Evolutionary conservation across 2,113 vertebrate species (phyloP).

Genomic region (Rhinogobius similis): DNA sequence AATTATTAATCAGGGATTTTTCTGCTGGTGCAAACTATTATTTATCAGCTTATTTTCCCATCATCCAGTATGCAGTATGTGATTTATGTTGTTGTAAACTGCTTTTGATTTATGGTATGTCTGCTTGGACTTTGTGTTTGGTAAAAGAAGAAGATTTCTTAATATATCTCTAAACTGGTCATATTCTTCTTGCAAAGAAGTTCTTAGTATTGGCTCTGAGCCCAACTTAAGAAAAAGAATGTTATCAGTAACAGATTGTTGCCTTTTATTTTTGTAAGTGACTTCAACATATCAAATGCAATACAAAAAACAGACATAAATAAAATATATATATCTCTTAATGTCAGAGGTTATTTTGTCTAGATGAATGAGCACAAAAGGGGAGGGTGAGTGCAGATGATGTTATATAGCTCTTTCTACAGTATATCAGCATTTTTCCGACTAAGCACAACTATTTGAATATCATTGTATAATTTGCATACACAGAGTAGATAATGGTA

Average conservation of each 20-base stretch:
- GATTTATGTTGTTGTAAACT: conserved; percentile 7
- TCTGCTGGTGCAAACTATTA: neutral
- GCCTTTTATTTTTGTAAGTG: neutral
- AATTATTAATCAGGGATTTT: conserved; percentile 3
- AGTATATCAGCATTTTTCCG: too few species aligned
- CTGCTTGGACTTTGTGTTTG: neutral
- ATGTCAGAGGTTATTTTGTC: neutral
- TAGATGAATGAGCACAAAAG: neutral
- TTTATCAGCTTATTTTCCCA: neutral
- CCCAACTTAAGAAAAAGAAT: conserved; percentile 32
- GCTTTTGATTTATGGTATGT: neutral
- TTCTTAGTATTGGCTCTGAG: conserved; percentile 13
- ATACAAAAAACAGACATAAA: neutral
- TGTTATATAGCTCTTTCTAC: too few species aligned
- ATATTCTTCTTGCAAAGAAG: conserved; percentile 16
- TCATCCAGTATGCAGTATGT: conserved; percentile 15
- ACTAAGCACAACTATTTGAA: too few species aligned
- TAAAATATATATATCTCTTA: neutral
- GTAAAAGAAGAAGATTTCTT: neutral
- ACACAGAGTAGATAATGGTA: too few species aligned
- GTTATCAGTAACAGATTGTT: conserved; percentile 49
- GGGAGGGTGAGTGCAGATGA: neutral
- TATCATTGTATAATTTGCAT: too few species aligned
- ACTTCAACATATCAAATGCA: conserved; percentile 3
- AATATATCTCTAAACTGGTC: neutral